Percentiles rank a stretch among this genome's conserved stretches.
phyloP scores from a whole-genome alignment of 2,888 invertebrate species.

The Agrochola circellaris region DNA sequence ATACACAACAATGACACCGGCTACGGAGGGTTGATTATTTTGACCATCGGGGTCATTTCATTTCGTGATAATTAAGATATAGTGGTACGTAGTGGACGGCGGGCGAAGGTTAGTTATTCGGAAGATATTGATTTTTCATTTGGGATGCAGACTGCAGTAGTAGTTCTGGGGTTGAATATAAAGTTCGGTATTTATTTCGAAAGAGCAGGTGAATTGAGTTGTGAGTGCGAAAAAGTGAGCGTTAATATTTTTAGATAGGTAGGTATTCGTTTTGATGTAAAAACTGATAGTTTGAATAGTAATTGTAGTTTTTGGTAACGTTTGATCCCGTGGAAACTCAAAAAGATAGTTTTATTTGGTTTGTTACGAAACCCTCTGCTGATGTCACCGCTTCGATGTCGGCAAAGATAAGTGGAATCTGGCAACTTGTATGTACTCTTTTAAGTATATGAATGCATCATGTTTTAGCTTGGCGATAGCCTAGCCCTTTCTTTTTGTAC shows the following conservation, averaged over 20 bases:
- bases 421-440: background rate
- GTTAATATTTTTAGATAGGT: background rate
- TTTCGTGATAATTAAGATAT: constrained; percentile 69
- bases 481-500: too few relatives aligned
- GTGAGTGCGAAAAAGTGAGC: background rate
- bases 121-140: constrained; percentile 64
- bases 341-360: background rate
- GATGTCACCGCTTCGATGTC: background rate
- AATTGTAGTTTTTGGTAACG: background rate
- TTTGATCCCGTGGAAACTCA: background rate
- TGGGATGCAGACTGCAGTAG: constrained; percentile 39
- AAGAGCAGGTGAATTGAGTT: background rate
- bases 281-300: background rate
- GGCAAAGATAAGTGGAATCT: background rate
- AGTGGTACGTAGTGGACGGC: constrained; percentile 16
- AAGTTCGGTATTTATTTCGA: background rate
- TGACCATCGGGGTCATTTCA: constrained; percentile 61
- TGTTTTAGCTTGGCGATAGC: background rate
- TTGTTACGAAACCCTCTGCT: background rate
- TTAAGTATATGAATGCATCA: background rate
- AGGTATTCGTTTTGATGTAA: background rate
- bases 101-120: constrained; percentile 44
- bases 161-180: constrained; percentile 17
- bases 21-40: constrained; percentile 62
- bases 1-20: constrained; percentile 60